Evolutionary conservation across 2,888 invertebrate species (phyloP).

Genomic region (Cantharis flavilabris): DNA sequence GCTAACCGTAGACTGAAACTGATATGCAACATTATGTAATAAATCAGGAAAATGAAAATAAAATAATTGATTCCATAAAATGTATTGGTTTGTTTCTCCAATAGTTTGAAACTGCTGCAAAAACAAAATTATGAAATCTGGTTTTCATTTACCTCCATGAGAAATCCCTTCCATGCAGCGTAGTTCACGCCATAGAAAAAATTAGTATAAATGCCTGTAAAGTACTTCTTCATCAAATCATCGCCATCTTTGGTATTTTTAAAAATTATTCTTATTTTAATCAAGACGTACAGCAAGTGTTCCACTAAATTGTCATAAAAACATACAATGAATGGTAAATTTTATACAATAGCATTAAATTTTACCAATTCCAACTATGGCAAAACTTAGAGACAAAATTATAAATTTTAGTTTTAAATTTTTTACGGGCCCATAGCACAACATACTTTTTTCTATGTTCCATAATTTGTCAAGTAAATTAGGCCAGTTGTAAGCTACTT

Average conservation of each 20-base stretch:
- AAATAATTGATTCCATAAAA: too few species aligned
- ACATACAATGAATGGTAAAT: neutral
- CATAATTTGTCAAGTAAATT: slow-evolving; percentile 21
- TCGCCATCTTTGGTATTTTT: neutral
- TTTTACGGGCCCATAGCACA: slow-evolving; percentile 1
- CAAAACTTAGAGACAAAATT: slow-evolving; percentile 6
- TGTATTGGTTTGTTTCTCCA: too few species aligned
- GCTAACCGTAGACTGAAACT: slow-evolving; percentile 11
- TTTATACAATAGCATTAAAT: neutral
- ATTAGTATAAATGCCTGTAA: neutral
- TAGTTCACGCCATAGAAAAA: slow-evolving; percentile 7
- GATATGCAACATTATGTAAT: neutral
- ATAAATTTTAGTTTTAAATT: slow-evolving; percentile 11
- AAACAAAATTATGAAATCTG: neutral
- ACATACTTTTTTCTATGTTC: slow-evolving; percentile 23
- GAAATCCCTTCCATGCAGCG: neutral
- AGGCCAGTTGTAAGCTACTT: slow-evolving; percentile 23
- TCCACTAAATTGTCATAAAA: slow-evolving; percentile 6
- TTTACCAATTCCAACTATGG: slow-evolving; percentile 15
- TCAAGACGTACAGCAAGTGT: neutral
- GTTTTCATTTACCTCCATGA: slow-evolving; percentile 1
- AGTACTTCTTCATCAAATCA: neutral
- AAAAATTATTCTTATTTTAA: neutral
- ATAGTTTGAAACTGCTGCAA: too few species aligned
- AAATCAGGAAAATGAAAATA: too few species aligned